Conservation (phyloP, 1,140 invertebrate genomes). For the Ostrea denselamellosa region DNA sequence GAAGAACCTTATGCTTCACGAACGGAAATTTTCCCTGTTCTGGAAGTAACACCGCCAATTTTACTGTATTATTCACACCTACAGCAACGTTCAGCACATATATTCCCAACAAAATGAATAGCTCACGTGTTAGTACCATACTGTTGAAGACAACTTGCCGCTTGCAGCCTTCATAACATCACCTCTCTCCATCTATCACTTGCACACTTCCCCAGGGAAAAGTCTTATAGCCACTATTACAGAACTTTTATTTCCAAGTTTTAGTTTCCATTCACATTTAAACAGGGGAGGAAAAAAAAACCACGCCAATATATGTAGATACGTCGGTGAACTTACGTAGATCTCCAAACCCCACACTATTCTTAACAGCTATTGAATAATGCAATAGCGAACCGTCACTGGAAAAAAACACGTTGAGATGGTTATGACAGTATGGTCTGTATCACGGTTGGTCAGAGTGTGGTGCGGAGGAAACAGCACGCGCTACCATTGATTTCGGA, state of each 20-base stretch:
- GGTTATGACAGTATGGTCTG: neutral
- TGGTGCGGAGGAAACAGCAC: neutral
- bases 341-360: neutral
- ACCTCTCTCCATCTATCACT: neutral
- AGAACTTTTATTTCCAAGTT: too few relatives aligned
- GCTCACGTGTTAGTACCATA: neutral
- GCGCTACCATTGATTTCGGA: neutral
- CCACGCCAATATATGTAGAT: neutral
- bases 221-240: neutral
- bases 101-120: neutral
- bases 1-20: conserved; percentile 60
- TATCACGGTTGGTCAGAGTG: neutral
- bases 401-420: neutral
- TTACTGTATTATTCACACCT: conserved; percentile 31
- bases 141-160: neutral
- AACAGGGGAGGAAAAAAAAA: too few relatives aligned
- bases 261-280: too few relatives aligned
- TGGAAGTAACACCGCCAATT: conserved; percentile 68
- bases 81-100: neutral
- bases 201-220: neutral
- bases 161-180: neutral
- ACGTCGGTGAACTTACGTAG: neutral
- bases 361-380: conserved; percentile 4
- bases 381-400: neutral
- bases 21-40: conserved; percentile 54